Evolutionary conservation across 2,113 vertebrate genomes (phyloP).

Genomic region (Corydoras sp.): DNA sequence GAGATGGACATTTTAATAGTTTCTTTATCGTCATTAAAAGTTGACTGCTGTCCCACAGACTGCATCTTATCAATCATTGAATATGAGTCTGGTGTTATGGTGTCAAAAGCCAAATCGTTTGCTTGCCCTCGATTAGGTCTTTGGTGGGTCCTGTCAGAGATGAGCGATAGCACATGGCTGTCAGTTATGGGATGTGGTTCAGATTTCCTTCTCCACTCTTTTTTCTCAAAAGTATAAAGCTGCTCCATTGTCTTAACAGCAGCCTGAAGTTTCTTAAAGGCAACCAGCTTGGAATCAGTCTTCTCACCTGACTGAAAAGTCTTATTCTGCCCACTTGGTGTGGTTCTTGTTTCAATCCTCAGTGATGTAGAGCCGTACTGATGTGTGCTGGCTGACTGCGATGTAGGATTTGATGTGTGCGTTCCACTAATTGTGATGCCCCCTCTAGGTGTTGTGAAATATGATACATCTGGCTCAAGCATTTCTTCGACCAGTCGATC

Average conservation of each 20-base stretch:
- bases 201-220: constrained; percentile 87
- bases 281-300: constrained; percentile 57
- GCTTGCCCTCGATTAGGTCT: constrained; percentile 40
- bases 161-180: constrained; percentile 83
- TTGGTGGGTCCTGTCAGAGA: constrained; percentile 61
- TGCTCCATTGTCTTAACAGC: constrained; percentile 95
- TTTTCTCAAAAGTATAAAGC: constrained; percentile 81
- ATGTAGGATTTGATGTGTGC: constrained; percentile 62
- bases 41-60: constrained; percentile 39
- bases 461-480: constrained; percentile 44
- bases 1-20: constrained; percentile 18
- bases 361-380: constrained; percentile 62
- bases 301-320: constrained; percentile 55
- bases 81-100: constrained; percentile 56
- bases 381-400: constrained; percentile 56
- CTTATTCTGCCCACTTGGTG: constrained; percentile 65
- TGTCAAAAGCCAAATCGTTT: not conserved
- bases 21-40: constrained; percentile 44
- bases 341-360: constrained; percentile 65
- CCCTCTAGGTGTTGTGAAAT: constrained; percentile 54
- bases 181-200: constrained; percentile 68
- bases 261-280: constrained; percentile 85
- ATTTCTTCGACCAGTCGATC: constrained; percentile 32
- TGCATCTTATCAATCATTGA: constrained; percentile 55
- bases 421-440: constrained; percentile 56